phyloP scores from a whole-genome alignment of 2,113 vertebrate genomes.

The Puma concolor region DNA sequence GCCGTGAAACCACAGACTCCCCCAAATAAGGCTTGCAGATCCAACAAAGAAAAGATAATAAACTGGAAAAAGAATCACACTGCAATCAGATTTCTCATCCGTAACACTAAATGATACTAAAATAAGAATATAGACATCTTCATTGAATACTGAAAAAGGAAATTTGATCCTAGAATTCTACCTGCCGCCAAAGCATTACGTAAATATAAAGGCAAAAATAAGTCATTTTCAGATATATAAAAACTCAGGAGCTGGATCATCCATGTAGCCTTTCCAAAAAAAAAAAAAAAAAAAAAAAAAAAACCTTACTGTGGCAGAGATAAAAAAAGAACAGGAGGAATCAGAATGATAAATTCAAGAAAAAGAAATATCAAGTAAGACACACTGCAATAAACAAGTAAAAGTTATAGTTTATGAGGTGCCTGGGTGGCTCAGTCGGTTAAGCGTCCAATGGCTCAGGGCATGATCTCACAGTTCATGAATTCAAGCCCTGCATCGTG shows the following conservation, averaged over 20 bases:
- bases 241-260: background rate
- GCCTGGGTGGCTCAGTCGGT: too few species aligned
- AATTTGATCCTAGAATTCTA: background rate
- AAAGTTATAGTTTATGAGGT: background rate
- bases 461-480: too few species aligned
- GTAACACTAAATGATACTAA: background rate
- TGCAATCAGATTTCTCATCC: background rate
- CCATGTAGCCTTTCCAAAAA: background rate
- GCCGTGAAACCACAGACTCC: background rate
- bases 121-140: background rate
- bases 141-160: background rate
- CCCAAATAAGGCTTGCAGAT: background rate
- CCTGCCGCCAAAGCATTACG: background rate
- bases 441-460: too few species aligned
- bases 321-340: background rate
- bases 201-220: background rate
- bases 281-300: background rate
- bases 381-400: background rate
- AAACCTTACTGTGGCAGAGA: background rate
- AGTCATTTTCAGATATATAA: background rate
- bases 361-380: background rate
- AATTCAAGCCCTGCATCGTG: too few species aligned
- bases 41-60: background rate
- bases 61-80: background rate
- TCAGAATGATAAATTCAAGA: background rate